phyloP scores from a whole-genome alignment of 2,888 invertebrate species.

The Seladonia tumulorum region DNA sequence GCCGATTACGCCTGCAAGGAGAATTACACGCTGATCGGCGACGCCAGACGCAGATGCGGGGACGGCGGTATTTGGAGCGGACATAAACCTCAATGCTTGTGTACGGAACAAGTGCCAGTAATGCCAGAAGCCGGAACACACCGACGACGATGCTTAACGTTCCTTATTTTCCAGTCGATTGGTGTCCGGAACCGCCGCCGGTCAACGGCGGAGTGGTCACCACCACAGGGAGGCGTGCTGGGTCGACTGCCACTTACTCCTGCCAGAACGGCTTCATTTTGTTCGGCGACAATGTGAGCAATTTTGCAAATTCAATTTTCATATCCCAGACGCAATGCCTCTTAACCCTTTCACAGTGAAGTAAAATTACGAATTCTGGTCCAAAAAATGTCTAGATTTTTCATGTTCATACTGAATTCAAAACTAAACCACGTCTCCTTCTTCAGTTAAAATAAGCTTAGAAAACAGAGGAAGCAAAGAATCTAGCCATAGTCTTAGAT shows the following conservation, averaged over 20 bases:
- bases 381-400: no score
- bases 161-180: constrained; percentile 86
- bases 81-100: constrained; percentile 91
- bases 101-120: constrained; percentile 78
- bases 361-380: no score
- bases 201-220: constrained; percentile 91
- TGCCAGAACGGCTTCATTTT: constrained; percentile 94
- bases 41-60: constrained; percentile 89
- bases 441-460: no score
- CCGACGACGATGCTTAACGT: not conserved
- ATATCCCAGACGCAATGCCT: no score
- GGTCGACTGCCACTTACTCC: constrained; percentile 91
- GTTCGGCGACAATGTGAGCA: constrained; percentile 91
- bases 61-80: constrained; percentile 92
- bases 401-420: no score
- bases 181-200: constrained; percentile 94
- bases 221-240: constrained; percentile 90
- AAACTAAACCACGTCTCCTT: no score
- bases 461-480: no score
- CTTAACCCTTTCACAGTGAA: no score
- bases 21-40: constrained; percentile 94
- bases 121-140: not conserved
- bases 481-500: no score
- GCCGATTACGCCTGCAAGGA: constrained; percentile 92
- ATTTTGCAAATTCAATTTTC: not conserved